Evolutionary conservation across 2,797 vertebrate genomes (phyloP).

Genomic region (Chrysocyon brachyurus): DNA sequence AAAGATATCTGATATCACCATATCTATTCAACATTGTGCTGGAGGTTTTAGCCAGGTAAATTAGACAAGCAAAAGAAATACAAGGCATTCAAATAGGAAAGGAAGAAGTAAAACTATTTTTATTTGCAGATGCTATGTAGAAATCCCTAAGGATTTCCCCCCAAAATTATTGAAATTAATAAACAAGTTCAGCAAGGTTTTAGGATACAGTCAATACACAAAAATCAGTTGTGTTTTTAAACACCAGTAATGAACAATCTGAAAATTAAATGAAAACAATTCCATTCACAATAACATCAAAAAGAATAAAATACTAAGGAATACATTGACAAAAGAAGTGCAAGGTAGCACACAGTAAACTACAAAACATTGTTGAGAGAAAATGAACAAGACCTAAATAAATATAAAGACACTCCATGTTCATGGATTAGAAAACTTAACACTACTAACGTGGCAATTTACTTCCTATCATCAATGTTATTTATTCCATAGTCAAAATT

Average conservation of each 20-base stretch:
- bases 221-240: neutral
- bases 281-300: neutral
- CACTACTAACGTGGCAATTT: neutral
- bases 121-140: neutral
- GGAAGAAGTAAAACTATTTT: neutral
- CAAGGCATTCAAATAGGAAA: neutral
- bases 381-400: neutral
- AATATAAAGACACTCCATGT: neutral
- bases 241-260: neutral
- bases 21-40: neutral
- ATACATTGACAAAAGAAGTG: neutral
- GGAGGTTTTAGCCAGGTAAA: neutral
- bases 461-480: neutral
- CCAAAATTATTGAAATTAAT: neutral
- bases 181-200: neutral
- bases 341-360: neutral
- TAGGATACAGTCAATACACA: neutral
- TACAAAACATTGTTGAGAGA: neutral
- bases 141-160: neutral
- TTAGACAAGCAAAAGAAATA: neutral
- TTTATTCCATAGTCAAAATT: neutral
- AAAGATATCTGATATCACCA: neutral
- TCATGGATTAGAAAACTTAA: neutral
- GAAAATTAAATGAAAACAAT: neutral
- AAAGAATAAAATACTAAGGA: neutral